Base-by-base conservation (phyloP, 2,888 invertebrate genomes). In the Bedellia somnulentella region DNA sequence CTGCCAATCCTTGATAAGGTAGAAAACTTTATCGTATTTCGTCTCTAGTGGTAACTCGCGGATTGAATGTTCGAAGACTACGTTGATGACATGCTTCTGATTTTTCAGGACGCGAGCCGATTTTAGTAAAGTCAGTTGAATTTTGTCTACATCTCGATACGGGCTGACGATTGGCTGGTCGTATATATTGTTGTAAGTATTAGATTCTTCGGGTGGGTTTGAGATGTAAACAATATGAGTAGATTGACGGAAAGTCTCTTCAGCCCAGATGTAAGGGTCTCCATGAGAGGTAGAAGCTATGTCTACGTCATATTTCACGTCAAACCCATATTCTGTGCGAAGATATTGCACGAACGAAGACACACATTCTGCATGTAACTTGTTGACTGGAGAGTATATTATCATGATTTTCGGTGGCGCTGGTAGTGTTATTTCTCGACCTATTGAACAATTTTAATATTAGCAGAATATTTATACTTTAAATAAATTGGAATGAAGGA, bases 261-360 rank as follows among this genome's bases (percentile, higher is more conserved):
- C 49, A 0, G 67, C 68, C 75, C 75, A 75, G 2, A 58, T 45
- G 44, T 51, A 62, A 0, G 75, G 75, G 33, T 75, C 68, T 0
- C 56, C 54, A 34, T 68, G 67, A 0, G 57, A 37, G 0, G 70
- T 64, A 5, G 18, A 25, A 0, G 57, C 44, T 5, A 73, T 64
- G 22, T 75, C 75, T 0, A 58, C 62, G 25, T 73, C 73, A 34
- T 49, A 66, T 54, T 9, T 54, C 1, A 75, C 41, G 10, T 64
- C 59, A 18, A 71, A 54, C 2, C 71, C 67, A 42, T 57, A 73
- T 28, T 71, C 70, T 0, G 52, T 46, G 2, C 71, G 59, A 0
- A 71, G 51, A 36, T 64, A 71, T 2, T 39, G 45, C 2, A 70
- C 60, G 37, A 73, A 56, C 0, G 71, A 67, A 0, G 47, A 38